Percentiles rank a stretch among this genome's conserved stretches.
phyloP scores from a whole-genome alignment of 2,888 invertebrate genomes.

The Lochmaea capreae region DNA sequence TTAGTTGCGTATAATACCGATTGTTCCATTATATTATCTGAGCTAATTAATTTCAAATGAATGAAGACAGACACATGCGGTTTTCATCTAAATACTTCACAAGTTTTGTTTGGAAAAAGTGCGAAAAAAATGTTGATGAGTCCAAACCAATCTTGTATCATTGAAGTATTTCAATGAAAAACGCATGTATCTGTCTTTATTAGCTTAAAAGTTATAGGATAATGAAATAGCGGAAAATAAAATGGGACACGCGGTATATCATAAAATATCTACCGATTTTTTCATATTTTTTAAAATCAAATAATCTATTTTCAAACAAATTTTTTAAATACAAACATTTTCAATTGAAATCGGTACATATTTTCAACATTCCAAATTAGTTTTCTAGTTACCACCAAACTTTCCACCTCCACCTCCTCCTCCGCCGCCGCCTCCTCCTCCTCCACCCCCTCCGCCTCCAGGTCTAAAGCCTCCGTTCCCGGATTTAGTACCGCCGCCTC shows the following conservation, averaged over 20 bases:
- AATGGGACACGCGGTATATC: background rate
- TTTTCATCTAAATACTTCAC: too few relatives aligned
- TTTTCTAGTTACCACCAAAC: conserved; percentile 46
- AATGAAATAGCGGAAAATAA: too few relatives aligned
- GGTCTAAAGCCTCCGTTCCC: conserved; percentile 54
- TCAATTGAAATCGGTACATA: background rate
- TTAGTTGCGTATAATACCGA: background rate
- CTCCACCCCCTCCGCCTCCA: conserved; percentile 57
- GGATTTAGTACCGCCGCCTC: conserved; percentile 51
- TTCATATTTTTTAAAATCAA: too few relatives aligned
- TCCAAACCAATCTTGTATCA: too few relatives aligned
- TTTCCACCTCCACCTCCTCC: conserved; percentile 47
- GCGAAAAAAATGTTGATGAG: too few relatives aligned
- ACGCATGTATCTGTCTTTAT: too few relatives aligned
- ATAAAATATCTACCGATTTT: background rate
- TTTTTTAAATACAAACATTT: too few relatives aligned
- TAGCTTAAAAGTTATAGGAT: too few relatives aligned
- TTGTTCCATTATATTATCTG: background rate
- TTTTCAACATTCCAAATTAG: conserved; percentile 1
- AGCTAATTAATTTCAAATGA: background rate
- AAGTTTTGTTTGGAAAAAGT: too few relatives aligned
- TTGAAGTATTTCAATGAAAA: too few relatives aligned
- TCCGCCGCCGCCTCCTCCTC: conserved; percentile 62
- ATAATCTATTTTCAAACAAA: too few relatives aligned
- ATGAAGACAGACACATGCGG: background rate